Base-by-base conservation (phyloP, 2,113 vertebrate species). In the Phalacrocorax aristotelis region DNA sequence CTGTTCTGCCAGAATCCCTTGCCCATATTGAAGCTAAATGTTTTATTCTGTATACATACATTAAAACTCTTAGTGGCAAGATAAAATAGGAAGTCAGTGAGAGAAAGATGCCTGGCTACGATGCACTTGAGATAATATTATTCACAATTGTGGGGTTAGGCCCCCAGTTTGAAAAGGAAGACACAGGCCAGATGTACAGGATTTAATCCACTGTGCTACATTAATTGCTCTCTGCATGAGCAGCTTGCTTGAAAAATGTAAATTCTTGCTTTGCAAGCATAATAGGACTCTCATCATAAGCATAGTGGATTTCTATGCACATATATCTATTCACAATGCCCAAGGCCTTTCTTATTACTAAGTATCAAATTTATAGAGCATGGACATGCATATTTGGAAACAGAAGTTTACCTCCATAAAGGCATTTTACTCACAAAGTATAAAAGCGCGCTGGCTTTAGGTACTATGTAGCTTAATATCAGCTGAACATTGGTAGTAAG, bases 401-500 rank as follows among this genome's bases (percentile, higher is more conserved):
- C 52, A 96, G 52, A 91, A 25, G 21, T 85, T 93, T 85, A 76
- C 29, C 11, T 87, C 52, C 38, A 65, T 83, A 51, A 70, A 52
- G 54, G 61, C 29, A 90, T 94, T 85, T 92, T 94, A 60, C 49
- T 54, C 79, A 69, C 71, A 90, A 80, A 90, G 93, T 90, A 54
- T 30, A 86, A 92, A 96, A 86, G 4, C 6, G 38, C 52, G 36
- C 22, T 61, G 68, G 71, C 54, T 88, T 4, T 57, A 61, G 54
- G 21, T 62, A 49, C 34, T 80, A 4, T 58, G 55, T 25, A 87
- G 36, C 34, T 74, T 78, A 89, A 30, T 86, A 69, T 69, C 34
- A 80, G 16, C 18, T 88, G 54, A 88, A 34, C 19, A 19, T 6
- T 80, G 55, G 44, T 52, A 69, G 49, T 7, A 6, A 77, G 26